Evolutionary conservation across 1,140 invertebrate species (phyloP).

Genomic region (Hirudo medicinalis): DNA sequence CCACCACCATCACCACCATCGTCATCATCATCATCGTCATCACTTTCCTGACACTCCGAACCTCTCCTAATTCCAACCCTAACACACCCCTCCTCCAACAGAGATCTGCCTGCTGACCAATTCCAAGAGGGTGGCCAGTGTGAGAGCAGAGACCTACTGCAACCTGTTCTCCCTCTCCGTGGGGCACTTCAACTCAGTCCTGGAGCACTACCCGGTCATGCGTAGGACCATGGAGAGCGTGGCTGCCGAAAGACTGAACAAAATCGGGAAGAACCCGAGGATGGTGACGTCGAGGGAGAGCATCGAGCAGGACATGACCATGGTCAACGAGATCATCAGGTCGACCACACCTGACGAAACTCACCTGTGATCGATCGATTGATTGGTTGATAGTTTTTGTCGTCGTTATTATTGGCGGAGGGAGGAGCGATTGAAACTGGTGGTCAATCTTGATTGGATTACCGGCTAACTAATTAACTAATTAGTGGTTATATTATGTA

Average conservation of each 20-base stretch:
- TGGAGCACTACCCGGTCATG: conserved; percentile 96
- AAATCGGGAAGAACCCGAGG: conserved; percentile 95
- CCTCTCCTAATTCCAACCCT: no score
- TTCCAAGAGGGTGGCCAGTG: conserved; percentile 81
- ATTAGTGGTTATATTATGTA: no score
- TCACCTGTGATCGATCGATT: no score
- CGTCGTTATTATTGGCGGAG: no score
- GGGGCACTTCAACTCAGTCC: conserved; percentile 88
- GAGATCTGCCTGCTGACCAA: conserved; percentile 87
- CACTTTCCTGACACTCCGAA: no score
- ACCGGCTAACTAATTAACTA: no score
- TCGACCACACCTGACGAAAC: conserved; percentile 12
- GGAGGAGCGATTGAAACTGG: no score
- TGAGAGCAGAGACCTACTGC: conserved; percentile 92
- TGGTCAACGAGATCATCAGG: conserved; percentile 34
- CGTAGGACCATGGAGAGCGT: conserved; percentile 97
- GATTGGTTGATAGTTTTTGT: no score
- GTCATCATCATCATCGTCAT: no score
- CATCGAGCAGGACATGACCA: conserved; percentile 38
- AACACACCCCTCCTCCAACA: conserved; percentile 37
- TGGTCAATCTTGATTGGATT: no score
- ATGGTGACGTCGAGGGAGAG: conserved; percentile 65
- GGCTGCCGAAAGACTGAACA: conserved; percentile 89
- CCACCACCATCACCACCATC: no score
- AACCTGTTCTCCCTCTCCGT: conserved; percentile 93